A percentile compares a stretch with the other conserved stretches of the same genome.
These are phyloP conservation scores for Nasua narica DNA, from an alignment of 2,797 vertebrate genomes.

Conservation along the genomic window DNA sequence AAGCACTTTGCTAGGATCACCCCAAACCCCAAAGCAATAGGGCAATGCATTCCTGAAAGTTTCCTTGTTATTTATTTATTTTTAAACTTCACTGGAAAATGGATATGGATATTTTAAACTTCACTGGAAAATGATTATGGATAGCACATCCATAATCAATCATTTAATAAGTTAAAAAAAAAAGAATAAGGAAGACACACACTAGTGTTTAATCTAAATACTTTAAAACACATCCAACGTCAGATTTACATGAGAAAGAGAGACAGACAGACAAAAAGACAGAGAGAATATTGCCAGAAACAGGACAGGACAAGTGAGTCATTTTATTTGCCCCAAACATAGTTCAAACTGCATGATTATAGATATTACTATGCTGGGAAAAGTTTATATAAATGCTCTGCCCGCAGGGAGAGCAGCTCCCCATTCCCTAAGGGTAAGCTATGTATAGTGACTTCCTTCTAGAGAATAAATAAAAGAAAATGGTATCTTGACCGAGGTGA, in stretches of 20 bases:
- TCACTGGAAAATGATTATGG: conserved; percentile 49
- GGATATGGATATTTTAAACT: too few species aligned
- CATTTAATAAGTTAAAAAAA: not conserved
- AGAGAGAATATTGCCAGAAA: not conserved
- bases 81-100: conserved; percentile 51
- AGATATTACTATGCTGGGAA: not conserved
- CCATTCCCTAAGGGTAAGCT: too few species aligned
- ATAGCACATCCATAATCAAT: not conserved
- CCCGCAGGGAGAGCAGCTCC: not conserved
- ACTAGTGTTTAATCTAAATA: not conserved
- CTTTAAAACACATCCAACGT: not conserved
- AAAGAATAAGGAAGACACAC: not conserved
- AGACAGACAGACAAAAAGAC: too few species aligned
- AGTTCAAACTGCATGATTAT: not conserved
- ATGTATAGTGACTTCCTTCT: not conserved
- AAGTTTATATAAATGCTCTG: not conserved
- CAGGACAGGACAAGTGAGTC: not conserved
- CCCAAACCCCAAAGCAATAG: conserved; percentile 35
- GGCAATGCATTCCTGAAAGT: conserved; percentile 35
- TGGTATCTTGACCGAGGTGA: not conserved
- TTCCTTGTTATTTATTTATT: conserved; percentile 60
- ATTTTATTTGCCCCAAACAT: not conserved
- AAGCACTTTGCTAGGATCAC: conserved; percentile 66
- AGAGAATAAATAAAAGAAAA: not conserved
- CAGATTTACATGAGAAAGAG: not conserved